Percentiles rank a stretch among this genome's conserved stretches.
These are phyloP conservation scores for Osmerus mordax DNA, from an alignment of 2,113 vertebrate genomes.

Conservation along the genomic window DNA sequence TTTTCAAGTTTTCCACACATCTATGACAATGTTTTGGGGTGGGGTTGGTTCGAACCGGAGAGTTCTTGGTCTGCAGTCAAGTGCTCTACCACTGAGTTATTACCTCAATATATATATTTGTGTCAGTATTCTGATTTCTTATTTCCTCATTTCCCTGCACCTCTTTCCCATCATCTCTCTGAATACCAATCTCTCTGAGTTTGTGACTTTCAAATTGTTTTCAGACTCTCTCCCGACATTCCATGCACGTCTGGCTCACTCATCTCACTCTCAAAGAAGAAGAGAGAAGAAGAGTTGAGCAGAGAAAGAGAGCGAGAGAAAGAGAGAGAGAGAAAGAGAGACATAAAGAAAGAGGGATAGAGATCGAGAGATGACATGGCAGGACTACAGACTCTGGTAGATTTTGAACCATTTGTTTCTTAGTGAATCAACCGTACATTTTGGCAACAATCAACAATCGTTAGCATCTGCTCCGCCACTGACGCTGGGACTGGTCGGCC, in stretches of 20 bases:
- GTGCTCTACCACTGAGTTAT: slow-evolving; percentile 68
- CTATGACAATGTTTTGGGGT: too few relatives aligned
- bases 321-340: background rate
- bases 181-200: too few relatives aligned
- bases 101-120: too few relatives aligned
- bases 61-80: slow-evolving; percentile 78
- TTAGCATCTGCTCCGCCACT: background rate
- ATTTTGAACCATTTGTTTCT: background rate
- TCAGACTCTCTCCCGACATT: too few relatives aligned
- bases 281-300: background rate
- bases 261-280: too few relatives aligned
- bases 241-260: too few relatives aligned
- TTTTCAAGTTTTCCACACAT: too few relatives aligned
- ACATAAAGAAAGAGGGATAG: background rate
- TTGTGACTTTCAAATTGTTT: too few relatives aligned
- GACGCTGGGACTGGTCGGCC: background rate
- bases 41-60: too few relatives aligned
- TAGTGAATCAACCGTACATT: background rate
- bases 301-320: background rate
- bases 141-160: too few relatives aligned
- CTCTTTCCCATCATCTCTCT: too few relatives aligned
- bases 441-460: background rate
- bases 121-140: too few relatives aligned
- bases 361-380: background rate
- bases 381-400: background rate